These are phyloP conservation scores for Ancistrus triradiatus DNA, from an alignment of 2,113 vertebrate genomes.

Conservation along the genomic window DNA sequence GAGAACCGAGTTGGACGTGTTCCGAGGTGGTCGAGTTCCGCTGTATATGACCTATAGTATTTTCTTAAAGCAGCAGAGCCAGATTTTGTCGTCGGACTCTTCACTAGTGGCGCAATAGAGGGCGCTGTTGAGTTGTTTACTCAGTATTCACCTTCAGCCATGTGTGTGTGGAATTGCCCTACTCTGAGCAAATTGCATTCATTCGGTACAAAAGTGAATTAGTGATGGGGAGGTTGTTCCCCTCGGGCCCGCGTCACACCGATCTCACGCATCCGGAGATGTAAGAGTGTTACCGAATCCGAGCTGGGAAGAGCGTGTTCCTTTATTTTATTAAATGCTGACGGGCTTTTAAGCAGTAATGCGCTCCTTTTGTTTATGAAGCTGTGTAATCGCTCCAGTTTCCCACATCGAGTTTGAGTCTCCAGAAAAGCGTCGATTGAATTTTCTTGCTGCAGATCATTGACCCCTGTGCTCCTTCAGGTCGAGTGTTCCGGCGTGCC, in stretches of 20 bases:
- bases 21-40: too few relatives aligned
- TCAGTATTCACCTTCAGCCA: too few relatives aligned
- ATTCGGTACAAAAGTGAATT: constrained; percentile 15
- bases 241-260: background rate
- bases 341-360: constrained; percentile 16
- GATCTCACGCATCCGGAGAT: background rate
- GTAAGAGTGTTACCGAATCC: background rate
- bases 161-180: too few relatives aligned
- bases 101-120: too few relatives aligned
- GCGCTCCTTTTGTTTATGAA: constrained; percentile 19
- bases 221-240: too few relatives aligned
- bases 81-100: too few relatives aligned
- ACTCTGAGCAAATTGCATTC: too few relatives aligned
- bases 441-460: constrained; percentile 46
- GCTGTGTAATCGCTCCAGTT: constrained; percentile 52
- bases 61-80: too few relatives aligned
- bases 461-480: constrained; percentile 34
- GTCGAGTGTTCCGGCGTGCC: constrained; percentile 42
- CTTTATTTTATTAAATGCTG: constrained; percentile 13
- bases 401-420: constrained; percentile 44
- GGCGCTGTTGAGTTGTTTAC: too few relatives aligned
- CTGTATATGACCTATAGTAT: too few relatives aligned
- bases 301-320: background rate
- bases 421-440: constrained; percentile 54
- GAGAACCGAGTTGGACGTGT: too few relatives aligned